These are phyloP conservation scores for Eremobia ochroleuca DNA, from an alignment of 2,888 invertebrate genomes.

Conservation along the genomic window DNA sequence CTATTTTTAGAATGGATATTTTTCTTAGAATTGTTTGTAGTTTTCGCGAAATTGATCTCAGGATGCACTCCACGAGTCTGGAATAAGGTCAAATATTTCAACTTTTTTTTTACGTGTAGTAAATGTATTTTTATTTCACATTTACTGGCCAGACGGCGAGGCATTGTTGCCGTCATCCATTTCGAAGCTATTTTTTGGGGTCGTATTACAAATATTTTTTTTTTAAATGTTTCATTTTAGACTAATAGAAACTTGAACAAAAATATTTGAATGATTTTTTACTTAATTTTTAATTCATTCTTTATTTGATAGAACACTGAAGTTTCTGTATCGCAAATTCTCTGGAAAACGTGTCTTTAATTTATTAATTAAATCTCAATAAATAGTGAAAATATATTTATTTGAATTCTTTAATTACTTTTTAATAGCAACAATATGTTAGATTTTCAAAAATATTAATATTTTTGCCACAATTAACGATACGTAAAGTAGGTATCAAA, in stretches of 20 bases:
- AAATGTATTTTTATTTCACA: constrained; percentile 51
- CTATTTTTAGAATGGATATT: constrained; percentile 72
- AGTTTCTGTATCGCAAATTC: constrained; percentile 20
- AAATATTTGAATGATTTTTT: constrained; percentile 3
- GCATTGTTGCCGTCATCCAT: not conserved
- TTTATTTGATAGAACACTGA: constrained; percentile 54
- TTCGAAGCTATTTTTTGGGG: constrained; percentile 25
- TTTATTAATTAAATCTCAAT: not conserved
- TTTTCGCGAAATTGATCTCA: constrained; percentile 69
- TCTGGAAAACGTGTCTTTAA: not conserved
- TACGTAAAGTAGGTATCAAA: not conserved
- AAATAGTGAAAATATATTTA: not conserved
- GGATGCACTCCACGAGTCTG: constrained; percentile 28
- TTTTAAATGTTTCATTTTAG: constrained; percentile 60
- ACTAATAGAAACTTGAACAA: constrained; percentile 18
- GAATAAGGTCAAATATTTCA: constrained; percentile 52
- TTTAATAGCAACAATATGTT: not conserved
- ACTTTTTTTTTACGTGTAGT: constrained; percentile 24
- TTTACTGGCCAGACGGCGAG: constrained; percentile 7
- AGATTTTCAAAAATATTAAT: not conserved
- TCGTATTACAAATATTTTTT: constrained; percentile 6
- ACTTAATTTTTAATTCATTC: constrained; percentile 31
- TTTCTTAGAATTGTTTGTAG: constrained; percentile 68
- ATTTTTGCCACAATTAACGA: too few relatives aligned
- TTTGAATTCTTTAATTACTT: constrained; percentile 1